Evolutionary conservation across 2,113 vertebrate genomes (phyloP).

Genomic region (Polyodon spathula): DNA sequence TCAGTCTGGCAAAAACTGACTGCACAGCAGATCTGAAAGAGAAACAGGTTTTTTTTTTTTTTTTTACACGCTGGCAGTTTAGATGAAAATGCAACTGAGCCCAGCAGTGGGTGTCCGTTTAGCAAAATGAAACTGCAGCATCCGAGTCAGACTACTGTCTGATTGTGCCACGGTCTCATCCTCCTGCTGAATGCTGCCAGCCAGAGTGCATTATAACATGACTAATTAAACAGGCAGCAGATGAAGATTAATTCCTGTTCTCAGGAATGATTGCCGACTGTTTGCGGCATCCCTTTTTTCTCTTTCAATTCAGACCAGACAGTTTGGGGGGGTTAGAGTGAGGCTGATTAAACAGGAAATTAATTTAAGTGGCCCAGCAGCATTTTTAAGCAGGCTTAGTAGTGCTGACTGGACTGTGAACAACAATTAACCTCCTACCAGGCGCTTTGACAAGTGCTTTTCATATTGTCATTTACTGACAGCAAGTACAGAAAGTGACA

Average conservation of each 20-base stretch:
- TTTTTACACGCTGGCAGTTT: no score
- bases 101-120: no score
- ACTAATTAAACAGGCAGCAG: conserved; percentile 1
- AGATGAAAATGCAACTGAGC: no score
- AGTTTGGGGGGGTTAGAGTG: background rate
- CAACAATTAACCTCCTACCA: background rate
- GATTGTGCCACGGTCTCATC: no score
- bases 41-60: no score
- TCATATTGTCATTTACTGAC: no score
- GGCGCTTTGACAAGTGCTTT: background rate
- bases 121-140: no score
- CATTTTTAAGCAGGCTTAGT: background rate
- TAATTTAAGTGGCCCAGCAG: background rate
- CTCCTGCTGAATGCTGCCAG: no score
- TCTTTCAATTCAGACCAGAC: background rate
- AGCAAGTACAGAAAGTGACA: no score
- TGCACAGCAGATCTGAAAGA: no score
- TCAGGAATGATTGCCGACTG: background rate
- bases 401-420: background rate
- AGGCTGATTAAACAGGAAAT: background rate
- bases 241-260: background rate
- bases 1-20: no score
- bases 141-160: no score
- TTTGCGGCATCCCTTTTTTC: background rate
- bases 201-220: background rate